Conservation (phyloP, 1,140 invertebrate species). For the Halotydeus destructor region DNA sequence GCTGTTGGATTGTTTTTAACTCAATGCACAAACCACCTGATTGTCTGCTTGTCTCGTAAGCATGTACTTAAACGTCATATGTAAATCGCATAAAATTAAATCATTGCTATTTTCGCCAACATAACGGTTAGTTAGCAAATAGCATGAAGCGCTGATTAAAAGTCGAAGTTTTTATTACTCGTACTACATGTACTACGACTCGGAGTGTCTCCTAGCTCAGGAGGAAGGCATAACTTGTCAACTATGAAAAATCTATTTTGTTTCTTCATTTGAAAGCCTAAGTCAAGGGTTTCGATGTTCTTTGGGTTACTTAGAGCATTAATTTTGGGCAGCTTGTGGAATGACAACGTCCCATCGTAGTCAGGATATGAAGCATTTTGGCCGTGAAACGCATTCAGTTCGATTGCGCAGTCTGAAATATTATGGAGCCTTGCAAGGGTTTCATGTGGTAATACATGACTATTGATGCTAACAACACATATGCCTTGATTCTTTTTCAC, state of each 20-base stretch:
- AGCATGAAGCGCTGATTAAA: neutral
- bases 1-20: neutral
- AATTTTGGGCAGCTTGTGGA: slow-evolving; percentile 2
- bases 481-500: neutral
- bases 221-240: slow-evolving; percentile 5
- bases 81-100: neutral
- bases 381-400: neutral
- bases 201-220: neutral
- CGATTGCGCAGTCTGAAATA: slow-evolving; percentile 1
- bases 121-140: too few species aligned
- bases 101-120: neutral
- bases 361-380: slow-evolving; percentile 1
- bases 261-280: slow-evolving; percentile 6
- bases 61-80: neutral
- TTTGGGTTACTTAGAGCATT: neutral
- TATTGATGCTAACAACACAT: neutral
- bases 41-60: neutral
- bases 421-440: neutral
- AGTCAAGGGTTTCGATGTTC: slow-evolving; percentile 2
- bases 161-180: slow-evolving; percentile 1
- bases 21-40: neutral
- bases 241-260: neutral
- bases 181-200: neutral
- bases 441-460: neutral
- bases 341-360: neutral